Conservation (phyloP, 2,888 invertebrate species). For the Argyresthia goedartella region DNA sequence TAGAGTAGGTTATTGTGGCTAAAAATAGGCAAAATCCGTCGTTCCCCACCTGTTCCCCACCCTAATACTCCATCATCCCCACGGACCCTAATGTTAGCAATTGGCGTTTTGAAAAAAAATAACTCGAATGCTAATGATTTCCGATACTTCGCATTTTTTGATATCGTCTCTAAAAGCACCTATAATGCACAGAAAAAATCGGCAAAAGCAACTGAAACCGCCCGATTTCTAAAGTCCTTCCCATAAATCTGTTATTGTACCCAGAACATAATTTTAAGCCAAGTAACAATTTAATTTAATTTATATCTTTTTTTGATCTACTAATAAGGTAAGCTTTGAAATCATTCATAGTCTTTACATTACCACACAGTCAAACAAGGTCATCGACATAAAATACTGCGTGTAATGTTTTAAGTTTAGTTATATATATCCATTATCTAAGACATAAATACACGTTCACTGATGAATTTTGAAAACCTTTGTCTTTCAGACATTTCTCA, state of each 20-base stretch:
- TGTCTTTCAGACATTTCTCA: too few relatives aligned
- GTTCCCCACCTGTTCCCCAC: too few relatives aligned
- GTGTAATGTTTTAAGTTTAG: slow-evolving; percentile 12
- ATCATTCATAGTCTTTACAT: slow-evolving; percentile 6
- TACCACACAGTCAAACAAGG: too few relatives aligned
- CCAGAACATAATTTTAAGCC: slow-evolving; percentile 15
- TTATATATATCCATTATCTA: slow-evolving; percentile 11
- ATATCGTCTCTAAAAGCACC: slow-evolving; percentile 13
- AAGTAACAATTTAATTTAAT: slow-evolving; percentile 11
- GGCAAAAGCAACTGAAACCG: slow-evolving; percentile 14
- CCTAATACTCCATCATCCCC: too few relatives aligned
- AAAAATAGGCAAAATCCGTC: too few relatives aligned
- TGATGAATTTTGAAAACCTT: too few relatives aligned
- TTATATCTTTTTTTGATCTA: slow-evolving; percentile 15
- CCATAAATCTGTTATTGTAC: slow-evolving; percentile 9
- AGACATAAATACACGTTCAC: slow-evolving; percentile 14
- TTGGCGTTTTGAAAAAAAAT: too few relatives aligned
- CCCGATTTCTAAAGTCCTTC: slow-evolving; percentile 12
- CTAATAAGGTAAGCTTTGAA: slow-evolving; percentile 12
- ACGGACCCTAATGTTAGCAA: too few relatives aligned
- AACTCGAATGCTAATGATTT: too few relatives aligned
- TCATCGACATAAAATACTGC: slow-evolving; percentile 15
- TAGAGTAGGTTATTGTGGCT: too few relatives aligned
- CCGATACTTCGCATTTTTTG: too few relatives aligned
- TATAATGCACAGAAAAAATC: slow-evolving; percentile 16